phyloP scores from a whole-genome alignment of 2,888 invertebrate species.

The Lasioglossum calceatum region DNA sequence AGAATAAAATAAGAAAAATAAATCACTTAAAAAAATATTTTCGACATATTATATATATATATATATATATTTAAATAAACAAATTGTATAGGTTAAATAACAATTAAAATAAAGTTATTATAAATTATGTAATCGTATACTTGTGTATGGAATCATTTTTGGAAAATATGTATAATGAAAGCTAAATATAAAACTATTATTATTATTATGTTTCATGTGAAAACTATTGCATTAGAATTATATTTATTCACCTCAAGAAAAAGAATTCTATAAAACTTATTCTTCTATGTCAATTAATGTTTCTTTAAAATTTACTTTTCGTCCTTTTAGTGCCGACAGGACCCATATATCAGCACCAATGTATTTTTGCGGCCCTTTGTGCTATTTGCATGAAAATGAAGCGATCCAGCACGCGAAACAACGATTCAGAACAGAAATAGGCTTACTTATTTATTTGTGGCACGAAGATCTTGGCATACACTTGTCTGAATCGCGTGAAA shows the following conservation, averaged over 20 bases:
- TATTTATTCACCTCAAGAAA: neutral
- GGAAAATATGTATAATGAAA: neutral
- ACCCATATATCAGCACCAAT: too few relatives aligned
- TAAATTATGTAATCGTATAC: neutral
- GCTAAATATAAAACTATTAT: neutral
- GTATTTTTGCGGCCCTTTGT: too few relatives aligned
- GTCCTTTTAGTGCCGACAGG: too few relatives aligned
- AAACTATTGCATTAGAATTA: neutral
- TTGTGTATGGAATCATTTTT: neutral
- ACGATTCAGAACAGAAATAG: too few relatives aligned
- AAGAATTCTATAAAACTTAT: neutral
- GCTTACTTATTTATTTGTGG: too few relatives aligned
- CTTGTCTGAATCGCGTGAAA: too few relatives aligned
- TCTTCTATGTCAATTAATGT: neutral
- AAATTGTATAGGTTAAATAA: neutral
- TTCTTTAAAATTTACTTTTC: neutral
- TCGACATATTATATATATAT: neutral
- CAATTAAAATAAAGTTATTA: neutral
- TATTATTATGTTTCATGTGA: neutral
- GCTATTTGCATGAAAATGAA: too few relatives aligned
- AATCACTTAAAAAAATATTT: slow-evolving; percentile 1
- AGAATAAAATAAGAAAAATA: slow-evolving; percentile 6
- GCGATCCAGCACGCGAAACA: too few relatives aligned
- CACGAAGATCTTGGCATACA: too few relatives aligned
- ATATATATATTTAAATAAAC: too few relatives aligned